These are phyloP conservation scores for Umimayanthus kanabou DNA, from an alignment of 92 coral and sea anemone genomes.

Conservation along the genomic window DNA sequence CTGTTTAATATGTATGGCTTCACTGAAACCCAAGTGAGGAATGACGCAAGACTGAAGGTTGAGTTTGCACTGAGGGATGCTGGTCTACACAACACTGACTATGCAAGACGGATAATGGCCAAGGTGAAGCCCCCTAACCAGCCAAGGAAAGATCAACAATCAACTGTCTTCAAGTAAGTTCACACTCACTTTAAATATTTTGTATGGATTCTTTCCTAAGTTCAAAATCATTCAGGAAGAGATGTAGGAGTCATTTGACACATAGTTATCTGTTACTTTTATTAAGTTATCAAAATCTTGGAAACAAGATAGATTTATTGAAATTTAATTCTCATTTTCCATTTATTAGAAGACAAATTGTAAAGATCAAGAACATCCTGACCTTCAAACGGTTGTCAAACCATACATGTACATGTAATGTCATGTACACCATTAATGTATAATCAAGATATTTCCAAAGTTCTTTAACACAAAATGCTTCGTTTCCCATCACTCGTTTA, in stretches of 20 bases:
- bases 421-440: no score
- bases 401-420: no score
- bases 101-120: slow-evolving; percentile 87
- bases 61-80: slow-evolving; percentile 93
- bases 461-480: no score
- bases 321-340: no score
- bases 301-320: no score
- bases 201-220: no score
- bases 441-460: no score
- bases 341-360: no score
- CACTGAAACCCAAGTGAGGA: slow-evolving; percentile 73
- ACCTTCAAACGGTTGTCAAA: no score
- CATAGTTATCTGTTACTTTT: neutral
- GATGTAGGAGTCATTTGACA: neutral
- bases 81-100: slow-evolving; percentile 88
- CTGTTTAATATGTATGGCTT: slow-evolving; percentile 87
- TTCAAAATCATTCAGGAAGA: neutral
- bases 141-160: slow-evolving; percentile 91
- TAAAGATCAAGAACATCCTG: no score
- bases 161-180: slow-evolving; percentile 78
- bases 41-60: slow-evolving; percentile 82
- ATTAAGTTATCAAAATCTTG: no score
- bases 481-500: no score
- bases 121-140: slow-evolving; percentile 86
- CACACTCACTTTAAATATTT: neutral